A percentile compares a stretch with the other conserved stretches of the same genome.
Evolutionary conservation across 2,888 invertebrate species (phyloP).

Genomic region (Escarpia spicata): DNA sequence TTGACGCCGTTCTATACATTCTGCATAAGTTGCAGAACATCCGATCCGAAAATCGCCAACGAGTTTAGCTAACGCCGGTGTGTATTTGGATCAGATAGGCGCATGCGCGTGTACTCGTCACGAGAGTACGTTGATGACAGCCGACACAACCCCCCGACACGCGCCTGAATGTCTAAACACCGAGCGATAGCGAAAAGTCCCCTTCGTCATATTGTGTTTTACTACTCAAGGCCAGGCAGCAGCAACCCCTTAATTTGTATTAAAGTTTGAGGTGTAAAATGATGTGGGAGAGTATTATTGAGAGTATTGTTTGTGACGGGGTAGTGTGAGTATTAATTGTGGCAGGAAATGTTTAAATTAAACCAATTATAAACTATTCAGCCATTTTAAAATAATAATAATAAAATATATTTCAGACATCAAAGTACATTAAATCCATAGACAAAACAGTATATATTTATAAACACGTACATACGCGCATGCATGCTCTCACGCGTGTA

Average conservation of each 20-base stretch:
- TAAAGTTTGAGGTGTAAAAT: neutral
- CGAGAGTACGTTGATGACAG: neutral
- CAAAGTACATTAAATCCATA: too few species aligned
- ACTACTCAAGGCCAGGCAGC: neutral
- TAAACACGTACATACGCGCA: too few species aligned
- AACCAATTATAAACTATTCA: too few species aligned
- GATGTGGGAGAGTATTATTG: too few species aligned
- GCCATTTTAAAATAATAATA: too few species aligned
- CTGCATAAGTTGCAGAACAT: conserved; percentile 3
- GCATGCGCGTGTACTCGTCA: neutral
- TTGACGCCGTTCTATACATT: neutral
- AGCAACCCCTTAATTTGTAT: neutral
- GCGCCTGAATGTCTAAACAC: neutral
- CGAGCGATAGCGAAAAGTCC: neutral
- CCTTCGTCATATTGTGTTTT: neutral
- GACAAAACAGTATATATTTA: too few species aligned
- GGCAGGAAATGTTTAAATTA: too few species aligned
- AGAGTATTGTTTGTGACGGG: too few species aligned
- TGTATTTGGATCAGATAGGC: neutral
- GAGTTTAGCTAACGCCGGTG: neutral
- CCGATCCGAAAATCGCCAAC: conserved; percentile 9
- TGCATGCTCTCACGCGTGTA: too few species aligned
- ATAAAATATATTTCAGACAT: too few species aligned
- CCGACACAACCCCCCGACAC: neutral
- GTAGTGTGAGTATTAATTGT: too few species aligned